Evolutionary conservation across 2,797 vertebrate species (phyloP).

Genomic region (Calcarius lapponicus): DNA sequence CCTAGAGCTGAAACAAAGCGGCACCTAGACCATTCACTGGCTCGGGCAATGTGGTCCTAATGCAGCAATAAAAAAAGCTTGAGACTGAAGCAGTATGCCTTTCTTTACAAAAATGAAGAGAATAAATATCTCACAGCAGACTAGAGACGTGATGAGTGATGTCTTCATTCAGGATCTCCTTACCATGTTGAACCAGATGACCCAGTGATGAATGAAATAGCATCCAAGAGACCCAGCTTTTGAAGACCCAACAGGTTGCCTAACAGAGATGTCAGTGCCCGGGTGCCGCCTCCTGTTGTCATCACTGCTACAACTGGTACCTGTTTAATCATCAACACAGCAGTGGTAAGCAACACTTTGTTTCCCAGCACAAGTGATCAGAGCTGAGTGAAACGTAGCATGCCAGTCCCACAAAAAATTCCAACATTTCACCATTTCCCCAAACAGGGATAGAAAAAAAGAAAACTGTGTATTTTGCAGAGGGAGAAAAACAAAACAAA

Average conservation of each 20-base stretch:
- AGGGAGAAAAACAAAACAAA: not conserved
- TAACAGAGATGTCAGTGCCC: constrained; percentile 82
- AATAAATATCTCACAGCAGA: not conserved
- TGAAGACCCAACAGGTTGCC: constrained; percentile 82
- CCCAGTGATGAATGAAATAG: constrained; percentile 82
- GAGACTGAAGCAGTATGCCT: not conserved
- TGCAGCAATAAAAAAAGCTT: not conserved
- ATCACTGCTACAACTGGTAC: constrained; percentile 83
- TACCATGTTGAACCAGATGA: constrained; percentile 89
- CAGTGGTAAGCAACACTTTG: not conserved
- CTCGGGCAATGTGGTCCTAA: not conserved
- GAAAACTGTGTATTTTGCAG: not conserved
- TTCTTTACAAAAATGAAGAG: not conserved
- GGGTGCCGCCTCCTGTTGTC: constrained; percentile 84
- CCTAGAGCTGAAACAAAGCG: not conserved
- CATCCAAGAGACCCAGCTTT: constrained; percentile 79
- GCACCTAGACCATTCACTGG: not conserved
- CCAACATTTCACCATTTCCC: not conserved
- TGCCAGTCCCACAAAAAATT: not conserved
- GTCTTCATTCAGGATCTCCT: not conserved
- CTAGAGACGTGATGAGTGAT: not conserved
- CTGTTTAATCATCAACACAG: constrained; percentile 63
- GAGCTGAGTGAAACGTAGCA: not conserved
- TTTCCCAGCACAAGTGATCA: not conserved
- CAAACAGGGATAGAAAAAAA: not conserved